These are phyloP conservation scores for Tribolium castaneum DNA, from an alignment of 1,140 invertebrate genomes.

Conservation along the genomic window DNA sequence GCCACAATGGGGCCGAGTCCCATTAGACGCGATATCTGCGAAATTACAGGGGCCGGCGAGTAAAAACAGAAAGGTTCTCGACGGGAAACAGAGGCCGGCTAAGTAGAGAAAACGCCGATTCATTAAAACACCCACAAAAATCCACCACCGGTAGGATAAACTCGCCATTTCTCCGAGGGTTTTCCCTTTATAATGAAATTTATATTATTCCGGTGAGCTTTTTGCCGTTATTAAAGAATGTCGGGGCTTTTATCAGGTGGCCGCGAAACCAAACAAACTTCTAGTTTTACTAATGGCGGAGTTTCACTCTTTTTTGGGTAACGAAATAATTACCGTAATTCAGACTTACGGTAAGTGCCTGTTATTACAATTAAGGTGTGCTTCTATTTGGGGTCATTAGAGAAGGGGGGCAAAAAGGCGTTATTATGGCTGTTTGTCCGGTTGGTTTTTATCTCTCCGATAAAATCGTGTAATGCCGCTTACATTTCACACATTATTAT, in stretches of 20 bases:
- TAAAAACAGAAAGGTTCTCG: constrained; percentile 34
- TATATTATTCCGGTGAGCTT: constrained; percentile 26
- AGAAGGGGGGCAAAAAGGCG: not conserved
- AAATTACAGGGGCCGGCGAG: constrained; percentile 16
- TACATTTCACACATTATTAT: constrained; percentile 31
- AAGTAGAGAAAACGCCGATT: constrained; percentile 35
- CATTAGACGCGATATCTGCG: constrained; percentile 29
- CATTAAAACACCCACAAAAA: constrained; percentile 30
- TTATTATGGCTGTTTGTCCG: not conserved
- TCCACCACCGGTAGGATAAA: not conserved
- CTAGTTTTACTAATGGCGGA: not conserved
- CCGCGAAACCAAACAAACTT: constrained; percentile 1
- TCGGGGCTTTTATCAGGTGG: constrained; percentile 8
- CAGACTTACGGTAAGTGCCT: not conserved
- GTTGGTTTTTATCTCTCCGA: not conserved
- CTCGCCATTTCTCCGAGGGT: not conserved
- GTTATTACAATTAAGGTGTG: not conserved
- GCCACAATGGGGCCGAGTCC: constrained; percentile 8
- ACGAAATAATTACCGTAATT: too few species aligned
- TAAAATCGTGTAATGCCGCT: constrained; percentile 19
- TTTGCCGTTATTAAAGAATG: constrained; percentile 26
- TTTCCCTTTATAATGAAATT: constrained; percentile 30
- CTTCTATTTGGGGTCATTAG: not conserved
- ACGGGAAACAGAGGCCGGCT: constrained; percentile 25
- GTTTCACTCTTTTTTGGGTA: too few species aligned